Conservation (phyloP, 2,888 invertebrate species). For the Epinotia bilunana region DNA sequence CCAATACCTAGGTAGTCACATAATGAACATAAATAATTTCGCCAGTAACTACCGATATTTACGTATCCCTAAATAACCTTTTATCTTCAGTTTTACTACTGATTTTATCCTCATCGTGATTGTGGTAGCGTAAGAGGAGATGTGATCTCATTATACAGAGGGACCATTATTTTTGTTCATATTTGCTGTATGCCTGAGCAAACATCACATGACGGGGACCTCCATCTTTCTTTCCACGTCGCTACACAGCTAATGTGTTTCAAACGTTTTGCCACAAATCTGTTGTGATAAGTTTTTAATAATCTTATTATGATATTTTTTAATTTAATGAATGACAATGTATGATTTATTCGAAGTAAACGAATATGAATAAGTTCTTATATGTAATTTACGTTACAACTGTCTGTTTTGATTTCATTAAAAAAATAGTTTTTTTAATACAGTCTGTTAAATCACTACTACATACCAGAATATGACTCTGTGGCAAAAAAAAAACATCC, state of each 20-base stretch:
- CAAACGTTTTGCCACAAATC: slow-evolving; percentile 1
- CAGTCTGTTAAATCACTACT: too few relatives aligned
- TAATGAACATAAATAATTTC: too few relatives aligned
- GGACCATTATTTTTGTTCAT: slow-evolving; percentile 40
- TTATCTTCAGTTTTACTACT: slow-evolving; percentile 27
- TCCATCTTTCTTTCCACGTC: slow-evolving; percentile 28
- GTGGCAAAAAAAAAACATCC: too few relatives aligned
- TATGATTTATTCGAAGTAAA: too few relatives aligned
- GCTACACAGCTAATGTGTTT: slow-evolving; percentile 30
- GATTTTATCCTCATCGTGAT: slow-evolving; percentile 32
- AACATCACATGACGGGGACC: slow-evolving; percentile 30
- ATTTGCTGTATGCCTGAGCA: slow-evolving; percentile 39
- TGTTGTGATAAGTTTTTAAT: not conserved
- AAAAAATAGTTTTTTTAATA: too few relatives aligned
- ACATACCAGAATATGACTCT: too few relatives aligned
- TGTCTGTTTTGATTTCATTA: not conserved
- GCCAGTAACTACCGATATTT: not conserved
- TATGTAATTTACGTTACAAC: not conserved
- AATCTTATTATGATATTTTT: not conserved
- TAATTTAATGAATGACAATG: too few relatives aligned
- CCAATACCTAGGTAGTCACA: too few relatives aligned
- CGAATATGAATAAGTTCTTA: too few relatives aligned
- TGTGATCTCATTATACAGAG: slow-evolving; percentile 41
- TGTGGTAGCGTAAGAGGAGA: slow-evolving; percentile 24
- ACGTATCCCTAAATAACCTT: not conserved